Base-by-base conservation (phyloP, 2,888 invertebrate species). In the Spisula subtruncata region DNA sequence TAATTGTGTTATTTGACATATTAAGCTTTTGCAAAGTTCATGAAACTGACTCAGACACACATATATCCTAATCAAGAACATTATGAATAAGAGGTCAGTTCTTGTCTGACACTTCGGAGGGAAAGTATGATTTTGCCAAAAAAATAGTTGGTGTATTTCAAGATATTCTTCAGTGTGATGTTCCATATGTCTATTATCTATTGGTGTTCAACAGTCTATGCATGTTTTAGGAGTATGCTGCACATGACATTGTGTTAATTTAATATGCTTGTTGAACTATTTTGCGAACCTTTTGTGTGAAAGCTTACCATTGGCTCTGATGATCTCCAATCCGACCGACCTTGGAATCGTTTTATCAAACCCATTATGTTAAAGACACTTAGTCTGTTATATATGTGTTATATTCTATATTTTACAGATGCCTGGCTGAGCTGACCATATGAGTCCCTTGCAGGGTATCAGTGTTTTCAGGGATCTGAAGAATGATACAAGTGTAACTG, bases 401-500 rank as follows among this genome's bases (percentile, higher is more conserved):
- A 32, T 32, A 46, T 81, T 25, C 25, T 71, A 86, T 18, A 71
- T 41, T 81, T 90, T 91, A 41, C 92, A 92, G 92, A 90, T 92
- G 92, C 71, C 88, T 81, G 90, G 88, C 89, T 83, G 85, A 88
- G 79, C 87, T 88, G 90, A 89, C 88, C 89, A 51, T 86, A 92
- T 89, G 89, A 89, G 81, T 89, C 88, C 90, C 88, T 80, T 83
- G 56, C 46, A 82, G 89, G 86, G 92, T 84, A 81, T 35, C 29
- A 75, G 92, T 89, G 84, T 89, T 87, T 83, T 85, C 86, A 88
- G 92, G 90, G 89, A 87, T 85, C 89, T 81, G 86, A 92, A 92
- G 92, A 89, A 92, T 92, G 92, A 89, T 92, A 87, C 90, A 89
- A 89, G 85, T 87, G 87, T 83, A 85, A 32, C 32, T 92, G 81